Conservation (phyloP, 2,113 vertebrate species). For the Miniopterus natalensis region DNA sequence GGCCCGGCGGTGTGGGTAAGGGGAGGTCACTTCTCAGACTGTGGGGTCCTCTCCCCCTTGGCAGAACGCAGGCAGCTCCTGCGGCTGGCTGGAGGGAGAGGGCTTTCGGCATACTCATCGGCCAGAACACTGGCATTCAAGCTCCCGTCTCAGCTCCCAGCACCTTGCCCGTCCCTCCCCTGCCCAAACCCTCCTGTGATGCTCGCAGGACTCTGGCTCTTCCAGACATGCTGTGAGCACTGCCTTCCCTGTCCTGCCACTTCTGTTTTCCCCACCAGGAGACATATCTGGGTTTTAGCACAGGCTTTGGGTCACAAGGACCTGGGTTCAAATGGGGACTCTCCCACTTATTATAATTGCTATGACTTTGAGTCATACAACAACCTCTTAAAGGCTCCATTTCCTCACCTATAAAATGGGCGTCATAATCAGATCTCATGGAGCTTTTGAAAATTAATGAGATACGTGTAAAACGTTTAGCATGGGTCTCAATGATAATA, state of each 20-base stretch:
- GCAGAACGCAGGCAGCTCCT: background rate
- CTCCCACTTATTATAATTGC: background rate
- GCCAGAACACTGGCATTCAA: background rate
- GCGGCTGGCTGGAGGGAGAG: background rate
- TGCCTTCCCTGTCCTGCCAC: rapidly evolving
- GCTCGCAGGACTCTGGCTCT: background rate
- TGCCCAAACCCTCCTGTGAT: background rate
- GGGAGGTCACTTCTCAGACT: rapidly evolving
- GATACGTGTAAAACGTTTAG: background rate
- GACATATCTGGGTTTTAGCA: background rate
- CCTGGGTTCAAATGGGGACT: background rate
- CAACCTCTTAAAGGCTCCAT: background rate
- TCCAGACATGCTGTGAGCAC: background rate
- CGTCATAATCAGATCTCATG: background rate
- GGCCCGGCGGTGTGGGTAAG: background rate
- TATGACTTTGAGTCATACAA: background rate
- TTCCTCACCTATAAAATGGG: background rate
- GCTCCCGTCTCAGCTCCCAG: background rate
- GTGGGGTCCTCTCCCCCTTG: background rate
- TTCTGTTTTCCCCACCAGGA: background rate
- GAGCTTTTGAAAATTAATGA: background rate
- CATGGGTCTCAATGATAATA: background rate
- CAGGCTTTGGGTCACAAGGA: background rate
- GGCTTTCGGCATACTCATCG: background rate
- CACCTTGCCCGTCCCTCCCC: rapidly evolving